Evolutionary conservation across 2,113 vertebrate species (phyloP), one percentile per base, ranked within the genome.

Genomic region (Trichomycterus rosablanca): DNA sequence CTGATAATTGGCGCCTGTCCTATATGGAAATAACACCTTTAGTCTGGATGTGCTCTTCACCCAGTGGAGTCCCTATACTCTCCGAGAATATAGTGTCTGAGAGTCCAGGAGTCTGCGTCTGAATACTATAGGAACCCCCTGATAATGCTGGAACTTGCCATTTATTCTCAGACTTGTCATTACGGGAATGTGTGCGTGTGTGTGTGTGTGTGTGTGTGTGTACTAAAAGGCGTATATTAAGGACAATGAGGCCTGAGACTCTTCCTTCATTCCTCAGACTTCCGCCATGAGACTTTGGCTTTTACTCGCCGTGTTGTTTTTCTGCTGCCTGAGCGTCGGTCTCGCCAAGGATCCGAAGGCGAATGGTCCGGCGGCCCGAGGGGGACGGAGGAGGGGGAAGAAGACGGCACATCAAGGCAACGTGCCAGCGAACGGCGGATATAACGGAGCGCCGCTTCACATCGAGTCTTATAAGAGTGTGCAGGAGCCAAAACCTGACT

Each of bases 401-500:
- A 68, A 52, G 63, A 24, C 64, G 7, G 18, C 28, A 6, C 70
- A 26, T 1, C 51, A 7, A 12, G 61, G 59, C 16, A 61, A 54
- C 1, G 39, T 76, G 22, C 81, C 84, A 6, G 53, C 75, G 2
- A 67, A 77, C 3, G 69, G 72, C 18, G 59, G 71, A 1, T 84
- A 88, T 1, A 79, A 86, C 0, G 74, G 78, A 3, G 53, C 49
- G 0, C 28, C 84, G 35, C 73, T 89, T 24, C 70, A 82, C 24
- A 78, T 86, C 11, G 74, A 89, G 45, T 88, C 91, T 11, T 78
- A 91, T 19, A 49, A 80, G 74, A 86, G 79, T 42, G 7, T 81
- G 44, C 79, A 66, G 55, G 86, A 85, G 61, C 79, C 77, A 1
- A 89, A 92, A 66, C 84, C 89, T 30, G 88, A 72, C 67, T 95